Evolutionary conservation across 2,113 vertebrate genomes (phyloP), one percentile per base, ranked within the genome.

Genomic region (Mola mola): DNA sequence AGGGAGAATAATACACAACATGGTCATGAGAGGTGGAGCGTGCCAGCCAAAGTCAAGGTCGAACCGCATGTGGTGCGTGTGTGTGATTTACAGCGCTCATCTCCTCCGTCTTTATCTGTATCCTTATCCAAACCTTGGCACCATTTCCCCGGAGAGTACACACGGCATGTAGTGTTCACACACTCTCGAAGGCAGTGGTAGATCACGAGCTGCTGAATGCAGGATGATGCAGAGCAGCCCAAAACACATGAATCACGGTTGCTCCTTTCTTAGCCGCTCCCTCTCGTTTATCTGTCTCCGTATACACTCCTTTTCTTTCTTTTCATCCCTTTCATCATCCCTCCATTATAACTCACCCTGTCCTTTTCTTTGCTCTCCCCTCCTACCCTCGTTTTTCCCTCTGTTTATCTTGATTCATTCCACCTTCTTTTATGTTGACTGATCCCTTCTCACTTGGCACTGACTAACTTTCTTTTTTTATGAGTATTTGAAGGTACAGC

Each of bases 61-160:
- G 75, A 83, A 74, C 31, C 50, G 34, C 19, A 3, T 49, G 66
- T 36, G 63, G 58, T 47, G 41, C 48, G 52, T 24, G 31, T 46
- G 65, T 53, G 78, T 76, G 84, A 87, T 86, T 89, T 88, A 87
- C 78, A 76, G 64, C 77, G n/a, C 78, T 73, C 81, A 79, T 87
- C 81, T 80, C 57, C 50, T 60, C 72, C 46, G 72, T 81, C 70
- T 84, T 88, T 87, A 90, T 88, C 86, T 83, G 68, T 78, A 84
- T 78, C 75, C 78, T 81, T 86, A 87, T 86, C 84, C 79, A 84
- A 83, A 80, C 72, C 51, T 49, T 84, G 67, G 77, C 79, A 82
- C 58, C 65, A 42, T 84, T 83, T 87, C 77, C 84, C 72, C 57
- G 49, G 73, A 83, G 82, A 56, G 71, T 21, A 56, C 59, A 71